phyloP scores from a whole-genome alignment of 2,113 vertebrate species.

The Podocnemis expansa region DNA sequence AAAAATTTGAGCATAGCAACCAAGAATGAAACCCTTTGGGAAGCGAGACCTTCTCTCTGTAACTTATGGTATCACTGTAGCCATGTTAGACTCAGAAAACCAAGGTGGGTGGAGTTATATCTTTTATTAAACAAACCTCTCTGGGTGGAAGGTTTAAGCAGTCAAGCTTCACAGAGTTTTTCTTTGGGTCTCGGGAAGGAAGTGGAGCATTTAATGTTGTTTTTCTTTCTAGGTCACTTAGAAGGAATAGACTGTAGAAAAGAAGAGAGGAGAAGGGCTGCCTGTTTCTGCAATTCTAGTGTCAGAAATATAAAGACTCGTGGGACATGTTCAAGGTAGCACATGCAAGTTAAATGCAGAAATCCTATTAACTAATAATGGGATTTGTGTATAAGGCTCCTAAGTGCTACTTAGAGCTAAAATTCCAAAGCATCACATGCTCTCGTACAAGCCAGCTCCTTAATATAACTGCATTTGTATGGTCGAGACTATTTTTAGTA shows the following conservation, averaged over 20 bases:
- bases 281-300: accelerated
- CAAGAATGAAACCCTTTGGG: neutral
- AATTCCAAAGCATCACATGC: neutral
- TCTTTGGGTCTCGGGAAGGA: neutral
- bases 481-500: neutral
- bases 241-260: neutral
- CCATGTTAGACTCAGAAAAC: neutral
- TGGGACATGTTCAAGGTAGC: neutral
- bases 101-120: neutral
- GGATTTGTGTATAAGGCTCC: neutral
- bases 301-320: accelerated
- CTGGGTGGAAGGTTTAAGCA: neutral
- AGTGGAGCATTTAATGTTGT: neutral
- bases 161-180: neutral
- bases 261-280: accelerated
- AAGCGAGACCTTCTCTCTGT: neutral
- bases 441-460: neutral
- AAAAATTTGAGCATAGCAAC: neutral
- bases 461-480: neutral
- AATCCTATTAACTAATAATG: neutral
- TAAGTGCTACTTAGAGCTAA: neutral
- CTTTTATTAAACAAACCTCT: neutral
- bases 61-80: neutral
- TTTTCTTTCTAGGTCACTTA: neutral
- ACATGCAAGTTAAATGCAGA: neutral